A percentile compares a stretch with the other conserved stretches of the same genome.
Conservation (phyloP, 1,140 invertebrate species). For the Agraylea sexmaculata region DNA sequence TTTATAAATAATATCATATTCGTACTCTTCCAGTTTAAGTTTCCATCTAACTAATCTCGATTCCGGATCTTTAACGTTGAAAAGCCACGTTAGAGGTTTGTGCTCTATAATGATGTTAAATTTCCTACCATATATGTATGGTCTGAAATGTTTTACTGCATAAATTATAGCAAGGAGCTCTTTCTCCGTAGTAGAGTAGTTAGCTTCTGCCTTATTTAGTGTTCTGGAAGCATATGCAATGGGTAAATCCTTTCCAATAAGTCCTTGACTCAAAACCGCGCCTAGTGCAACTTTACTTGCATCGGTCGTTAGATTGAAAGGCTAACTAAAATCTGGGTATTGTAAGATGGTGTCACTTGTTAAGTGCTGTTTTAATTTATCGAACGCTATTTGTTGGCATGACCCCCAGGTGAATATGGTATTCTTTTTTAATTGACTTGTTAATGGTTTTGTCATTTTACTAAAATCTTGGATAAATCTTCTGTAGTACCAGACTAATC, state of each 20-base stretch:
- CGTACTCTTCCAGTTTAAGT: conserved; percentile 30
- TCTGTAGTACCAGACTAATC: conserved; percentile 26
- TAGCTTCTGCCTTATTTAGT: conserved; percentile 30
- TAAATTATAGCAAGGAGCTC: conserved; percentile 39
- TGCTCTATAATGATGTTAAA: conserved; percentile 27
- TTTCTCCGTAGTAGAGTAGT: conserved; percentile 33
- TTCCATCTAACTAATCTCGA: conserved; percentile 35
- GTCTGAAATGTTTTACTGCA: conserved; percentile 32
- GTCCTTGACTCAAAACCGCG: conserved; percentile 18
- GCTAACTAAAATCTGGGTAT: conserved; percentile 19
- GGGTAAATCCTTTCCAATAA: conserved; percentile 20
- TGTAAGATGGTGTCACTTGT: conserved; percentile 28
- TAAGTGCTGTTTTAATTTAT: conserved; percentile 28
- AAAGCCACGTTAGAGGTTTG: conserved; percentile 32
- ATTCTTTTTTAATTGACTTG: conserved; percentile 23
- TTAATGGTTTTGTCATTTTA: conserved; percentile 24
- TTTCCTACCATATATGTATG: conserved; percentile 33
- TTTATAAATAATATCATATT: conserved; percentile 35
- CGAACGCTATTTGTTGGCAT: conserved; percentile 25
- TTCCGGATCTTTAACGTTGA: conserved; percentile 29
- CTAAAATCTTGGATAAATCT: conserved; percentile 24
- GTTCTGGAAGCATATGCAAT: conserved; percentile 34
- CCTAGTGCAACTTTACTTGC: conserved; percentile 18
- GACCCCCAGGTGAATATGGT: conserved; percentile 20
- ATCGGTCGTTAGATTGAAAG: conserved; percentile 19